phyloP scores from a whole-genome alignment of 1,140 invertebrate genomes.

The Drosophila eugracilis region DNA sequence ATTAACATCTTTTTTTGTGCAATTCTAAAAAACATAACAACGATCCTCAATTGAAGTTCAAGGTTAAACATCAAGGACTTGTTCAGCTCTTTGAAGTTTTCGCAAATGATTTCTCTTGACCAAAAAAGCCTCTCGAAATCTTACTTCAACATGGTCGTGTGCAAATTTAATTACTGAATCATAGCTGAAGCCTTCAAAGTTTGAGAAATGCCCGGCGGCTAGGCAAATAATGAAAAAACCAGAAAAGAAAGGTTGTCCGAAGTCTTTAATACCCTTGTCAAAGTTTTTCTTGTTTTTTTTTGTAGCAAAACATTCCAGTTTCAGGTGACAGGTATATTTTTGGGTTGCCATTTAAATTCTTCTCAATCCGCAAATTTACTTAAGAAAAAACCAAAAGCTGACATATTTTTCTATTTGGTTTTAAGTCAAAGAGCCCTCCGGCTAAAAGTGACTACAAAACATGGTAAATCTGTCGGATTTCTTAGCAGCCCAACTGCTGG shows the following conservation, averaged over 20 bases:
- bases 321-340: constrained; percentile 20
- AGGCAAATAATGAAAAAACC: constrained; percentile 13
- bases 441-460: constrained; percentile 19
- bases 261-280: constrained; percentile 26
- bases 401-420: constrained; percentile 23
- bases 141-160: constrained; percentile 40
- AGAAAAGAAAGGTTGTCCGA: constrained; percentile 27
- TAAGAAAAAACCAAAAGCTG: constrained; percentile 11
- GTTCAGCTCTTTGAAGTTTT: constrained; percentile 32
- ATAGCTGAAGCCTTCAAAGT: constrained; percentile 33
- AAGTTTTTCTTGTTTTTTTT: not conserved
- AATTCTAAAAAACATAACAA: constrained; percentile 26
- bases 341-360: constrained; percentile 2
- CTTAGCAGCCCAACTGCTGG: constrained; percentile 46
- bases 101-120: constrained; percentile 16
- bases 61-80: constrained; percentile 41
- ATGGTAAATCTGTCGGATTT: constrained; percentile 35
- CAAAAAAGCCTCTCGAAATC: constrained; percentile 32
- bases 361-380: constrained; percentile 1
- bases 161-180: constrained; percentile 75
- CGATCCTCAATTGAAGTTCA: constrained; percentile 45
- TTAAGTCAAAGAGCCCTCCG: constrained; percentile 19
- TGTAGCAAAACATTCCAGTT: constrained; percentile 20
- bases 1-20: constrained; percentile 16
- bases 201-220: constrained; percentile 24